Conservation (phyloP, 2,888 invertebrate species). For the Apamea crenata region DNA sequence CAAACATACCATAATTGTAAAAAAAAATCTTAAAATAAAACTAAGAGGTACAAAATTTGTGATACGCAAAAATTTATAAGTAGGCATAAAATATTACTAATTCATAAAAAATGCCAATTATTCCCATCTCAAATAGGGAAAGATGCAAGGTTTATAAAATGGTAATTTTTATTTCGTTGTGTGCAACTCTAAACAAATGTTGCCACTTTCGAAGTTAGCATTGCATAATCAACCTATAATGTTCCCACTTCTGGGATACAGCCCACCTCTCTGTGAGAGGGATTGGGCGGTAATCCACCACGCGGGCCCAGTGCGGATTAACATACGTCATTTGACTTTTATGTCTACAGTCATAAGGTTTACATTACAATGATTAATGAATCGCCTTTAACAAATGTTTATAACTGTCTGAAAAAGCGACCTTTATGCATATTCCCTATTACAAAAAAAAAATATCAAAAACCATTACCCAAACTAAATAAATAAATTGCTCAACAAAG, state of each 20-base stretch:
- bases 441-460: neutral
- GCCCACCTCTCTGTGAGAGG: neutral
- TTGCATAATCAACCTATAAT: neutral
- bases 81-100: neutral
- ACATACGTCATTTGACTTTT: neutral
- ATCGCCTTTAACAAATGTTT: neutral
- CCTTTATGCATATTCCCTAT: neutral
- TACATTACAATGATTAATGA: neutral
- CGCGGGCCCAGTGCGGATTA: neutral
- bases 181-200: neutral
- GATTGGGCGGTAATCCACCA: neutral
- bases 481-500: constrained; percentile 19
- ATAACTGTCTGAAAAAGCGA: neutral
- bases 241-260: neutral
- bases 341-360: neutral
- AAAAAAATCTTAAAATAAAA: neutral
- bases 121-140: neutral
- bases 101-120: neutral
- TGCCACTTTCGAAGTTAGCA: neutral
- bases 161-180: neutral
- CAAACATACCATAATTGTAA: too few relatives aligned
- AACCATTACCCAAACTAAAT: constrained; percentile 27
- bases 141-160: neutral
- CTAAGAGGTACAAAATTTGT: constrained; percentile 10
- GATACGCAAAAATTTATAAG: constrained; percentile 1